Evolutionary conservation across 2,797 vertebrate genomes (phyloP), one percentile per base, ranked within the genome.

Genomic region (Thripadectes ignobilis): DNA sequence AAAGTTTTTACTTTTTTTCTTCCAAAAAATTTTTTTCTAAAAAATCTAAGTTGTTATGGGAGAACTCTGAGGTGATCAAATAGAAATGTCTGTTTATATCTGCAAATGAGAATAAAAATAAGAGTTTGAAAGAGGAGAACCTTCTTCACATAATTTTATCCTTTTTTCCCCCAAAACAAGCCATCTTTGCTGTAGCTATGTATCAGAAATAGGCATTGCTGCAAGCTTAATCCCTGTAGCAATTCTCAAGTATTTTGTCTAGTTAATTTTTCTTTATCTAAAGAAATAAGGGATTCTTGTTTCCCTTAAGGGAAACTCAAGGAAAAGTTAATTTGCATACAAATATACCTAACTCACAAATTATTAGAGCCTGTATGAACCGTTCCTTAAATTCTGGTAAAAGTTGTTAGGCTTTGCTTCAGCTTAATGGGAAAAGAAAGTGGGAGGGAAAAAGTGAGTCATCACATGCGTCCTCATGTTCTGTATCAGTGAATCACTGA

Each of bases 401-500:
- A 92, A 92, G 71, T 45, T 84, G 9, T 62, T 49, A 76, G 58
- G 29, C 43, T 86, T 93, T 69, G 54, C 46, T 93, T 87, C 11
- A 7, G 67, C 46, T 51, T 80, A 82, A 87, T 32, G 57, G 49
- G 68, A 94, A 93, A 82, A 91, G 86, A 93, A 91, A 94, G 51
- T 14, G 0, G 34, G 80, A 94, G 45, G 95, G 94, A 63, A 92
- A 84, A 82, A 87, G 18, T 97, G 95, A 96, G 74, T 97, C 94
- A 96, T 38, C 90, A 41, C 39, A 67, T 1, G 8, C 29, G 6
- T 85, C 49, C 61, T 91, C 68, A 13, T 68, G 89, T 43, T 71
- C 52, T 48, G 22, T 82, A 72, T 90, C 94, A 92, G 74, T 93
- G 94, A 96, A 82, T 95, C 94, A 96, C 80, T 38, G 93, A 84